Evolutionary conservation across 2,888 invertebrate genomes (phyloP).

Genomic region (Ophioninae sp.): DNA sequence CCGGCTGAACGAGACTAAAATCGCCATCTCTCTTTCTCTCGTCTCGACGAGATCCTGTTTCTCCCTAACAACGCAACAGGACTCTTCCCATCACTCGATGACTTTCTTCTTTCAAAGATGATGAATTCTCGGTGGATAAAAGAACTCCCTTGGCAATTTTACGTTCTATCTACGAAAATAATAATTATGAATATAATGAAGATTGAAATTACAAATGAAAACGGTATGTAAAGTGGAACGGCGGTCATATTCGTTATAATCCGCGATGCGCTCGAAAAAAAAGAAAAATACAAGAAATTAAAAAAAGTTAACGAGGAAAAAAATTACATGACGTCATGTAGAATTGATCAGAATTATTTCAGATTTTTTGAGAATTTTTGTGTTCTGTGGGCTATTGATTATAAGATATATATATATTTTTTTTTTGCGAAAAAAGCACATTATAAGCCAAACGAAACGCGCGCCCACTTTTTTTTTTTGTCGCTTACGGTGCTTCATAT

Average conservation of each 20-base stretch:
- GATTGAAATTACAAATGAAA: background rate
- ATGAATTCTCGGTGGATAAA: background rate
- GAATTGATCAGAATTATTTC: too few relatives aligned
- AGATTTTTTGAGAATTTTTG: too few relatives aligned
- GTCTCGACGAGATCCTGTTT: background rate
- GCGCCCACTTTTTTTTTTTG: too few relatives aligned
- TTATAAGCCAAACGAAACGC: too few relatives aligned
- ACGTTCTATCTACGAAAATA: background rate
- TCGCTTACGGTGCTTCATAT: too few relatives aligned
- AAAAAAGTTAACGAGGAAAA: background rate
- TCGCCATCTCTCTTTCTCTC: conserved; percentile 12
- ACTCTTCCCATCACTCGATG: conserved; percentile 45
- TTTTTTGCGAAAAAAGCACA: too few relatives aligned
- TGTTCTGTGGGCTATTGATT: too few relatives aligned
- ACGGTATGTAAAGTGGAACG: background rate
- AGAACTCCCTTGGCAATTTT: background rate
- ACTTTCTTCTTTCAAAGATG: conserved; percentile 22
- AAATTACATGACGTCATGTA: too few relatives aligned
- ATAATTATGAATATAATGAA: conserved; percentile 1
- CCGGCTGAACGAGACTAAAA: conserved; percentile 46
- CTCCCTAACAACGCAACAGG: conserved; percentile 8
- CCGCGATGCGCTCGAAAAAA: background rate
- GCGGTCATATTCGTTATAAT: background rate
- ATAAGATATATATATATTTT: too few relatives aligned
- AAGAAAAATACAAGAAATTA: too few relatives aligned